These are phyloP conservation scores for Globodera rostochiensis DNA, from an alignment of 1,140 invertebrate genomes.

Conservation along the genomic window DNA sequence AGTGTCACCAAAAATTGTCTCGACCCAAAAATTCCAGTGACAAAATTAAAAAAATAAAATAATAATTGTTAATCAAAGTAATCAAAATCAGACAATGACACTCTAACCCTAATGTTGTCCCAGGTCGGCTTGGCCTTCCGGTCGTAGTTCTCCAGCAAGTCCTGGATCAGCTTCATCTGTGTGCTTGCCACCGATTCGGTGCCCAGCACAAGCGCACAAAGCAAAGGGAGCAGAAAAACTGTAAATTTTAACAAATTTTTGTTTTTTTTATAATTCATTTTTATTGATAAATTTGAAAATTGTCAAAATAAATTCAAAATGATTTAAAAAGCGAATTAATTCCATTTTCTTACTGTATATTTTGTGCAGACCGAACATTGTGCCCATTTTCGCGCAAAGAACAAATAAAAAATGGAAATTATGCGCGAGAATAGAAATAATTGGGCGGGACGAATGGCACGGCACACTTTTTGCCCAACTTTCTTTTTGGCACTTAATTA, in stretches of 20 bases:
- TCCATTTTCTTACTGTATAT: not conserved
- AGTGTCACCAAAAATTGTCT: no score
- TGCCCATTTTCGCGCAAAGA: not conserved
- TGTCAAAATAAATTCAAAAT: not conserved
- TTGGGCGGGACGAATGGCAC: not conserved
- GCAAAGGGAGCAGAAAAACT: not conserved
- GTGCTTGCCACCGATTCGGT: constrained; percentile 15
- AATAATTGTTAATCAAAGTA: not conserved
- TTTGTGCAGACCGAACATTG: not conserved
- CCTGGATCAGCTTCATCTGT: constrained; percentile 61
- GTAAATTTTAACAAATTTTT: not conserved
- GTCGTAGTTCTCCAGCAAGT: constrained; percentile 63
- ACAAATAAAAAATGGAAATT: not conserved
- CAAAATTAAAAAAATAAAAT: not conserved
- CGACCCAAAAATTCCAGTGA: no score
- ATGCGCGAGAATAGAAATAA: not conserved
- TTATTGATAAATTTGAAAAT: not conserved
- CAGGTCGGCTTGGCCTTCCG: constrained; percentile 61
- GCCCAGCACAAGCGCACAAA: not conserved
- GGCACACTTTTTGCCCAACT: not conserved
- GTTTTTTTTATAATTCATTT: not conserved
- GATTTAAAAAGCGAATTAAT: not conserved
- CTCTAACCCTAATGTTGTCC: constrained; percentile 44
- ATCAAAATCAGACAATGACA: not conserved
- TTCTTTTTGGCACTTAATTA: not conserved